Base-by-base conservation (phyloP, 2,888 invertebrate species). In the Matsumyia berberina region DNA sequence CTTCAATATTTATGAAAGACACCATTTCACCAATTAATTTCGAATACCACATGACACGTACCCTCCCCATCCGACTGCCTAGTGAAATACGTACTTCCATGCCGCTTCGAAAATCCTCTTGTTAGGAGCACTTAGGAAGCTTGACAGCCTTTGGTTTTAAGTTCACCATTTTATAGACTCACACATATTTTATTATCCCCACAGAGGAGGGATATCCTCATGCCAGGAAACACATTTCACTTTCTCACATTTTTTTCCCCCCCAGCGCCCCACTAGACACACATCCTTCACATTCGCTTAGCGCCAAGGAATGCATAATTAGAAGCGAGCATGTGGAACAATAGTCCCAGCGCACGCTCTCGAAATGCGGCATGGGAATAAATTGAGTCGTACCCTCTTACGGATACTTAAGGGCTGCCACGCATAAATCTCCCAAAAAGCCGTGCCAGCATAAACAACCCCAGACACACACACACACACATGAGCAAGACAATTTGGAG, bases 371-470 rank as follows among this genome's bases (percentile, higher is more conserved):
- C 46, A 17, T 37, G 37, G 12, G 39, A 39, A 29, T 51, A 66
- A 66, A 66, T 66, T 66, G 39, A 51, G 37, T 8, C 12, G 39
- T 51, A n/a, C 57, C 3, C 49, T 17, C 19, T 64, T 31, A 64
- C 9, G 19, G 49, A 49, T 15, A 37, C 37, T 51, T 37, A 66
- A 66, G 51, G 51, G 51, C 51, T 51, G 51, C 51, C 37, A 15
- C 8, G 29, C 51, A 66, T 66, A 51, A 66, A 51, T 66, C 66
- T 66, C 46, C 17, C 33, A n/a, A 12, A 51, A 66, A 66, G n/a
- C 35, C 49, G 49, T 19, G 31, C 24, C 51, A 11, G 9, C 29
- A 51, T 35, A 64, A 51, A 49, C 46, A 64, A 49, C 51, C 29
- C n/a, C n/a, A n/a, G 8, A 2, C 37, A 42, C 12, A 1, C 42